Conservation (phyloP, 2,113 vertebrate genomes). For the Microcebus murinus region DNA sequence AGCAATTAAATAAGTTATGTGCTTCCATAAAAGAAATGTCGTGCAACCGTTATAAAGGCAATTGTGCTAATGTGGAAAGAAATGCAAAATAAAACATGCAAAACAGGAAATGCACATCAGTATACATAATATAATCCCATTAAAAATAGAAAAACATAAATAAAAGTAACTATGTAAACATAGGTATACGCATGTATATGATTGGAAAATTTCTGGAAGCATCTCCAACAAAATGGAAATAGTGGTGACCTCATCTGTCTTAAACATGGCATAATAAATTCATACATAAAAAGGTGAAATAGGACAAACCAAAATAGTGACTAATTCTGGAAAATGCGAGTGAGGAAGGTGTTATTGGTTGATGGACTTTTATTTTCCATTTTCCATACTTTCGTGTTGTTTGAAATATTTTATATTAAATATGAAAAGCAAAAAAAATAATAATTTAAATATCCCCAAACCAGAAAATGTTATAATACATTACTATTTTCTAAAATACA, state of each 20-base stretch:
- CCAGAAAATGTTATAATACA: not conserved
- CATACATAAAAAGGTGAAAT: not conserved
- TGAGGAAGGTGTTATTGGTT: not conserved
- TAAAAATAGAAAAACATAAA: not conserved
- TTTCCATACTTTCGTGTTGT: not conserved
- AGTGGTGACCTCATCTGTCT: not conserved
- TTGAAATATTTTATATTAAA: not conserved
- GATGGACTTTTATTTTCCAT: not conserved
- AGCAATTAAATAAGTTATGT: not conserved
- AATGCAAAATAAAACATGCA: not conserved
- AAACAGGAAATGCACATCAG: not conserved
- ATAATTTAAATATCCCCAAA: not conserved
- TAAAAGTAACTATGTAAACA: not conserved
- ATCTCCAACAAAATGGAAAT: not conserved
- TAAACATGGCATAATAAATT: not conserved
- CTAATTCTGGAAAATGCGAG: not conserved
- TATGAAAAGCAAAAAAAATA: not conserved
- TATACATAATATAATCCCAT: not conserved
- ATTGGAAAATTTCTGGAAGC: not conserved
- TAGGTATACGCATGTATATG: no score
- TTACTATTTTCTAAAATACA: not conserved
- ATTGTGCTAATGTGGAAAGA: not conserved
- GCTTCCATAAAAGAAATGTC: not conserved
- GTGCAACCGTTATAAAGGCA: not conserved
- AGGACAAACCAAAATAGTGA: not conserved